Evolutionary conservation across 2,113 vertebrate genomes (phyloP).

Genomic region (Andinoacara biseriatus): DNA sequence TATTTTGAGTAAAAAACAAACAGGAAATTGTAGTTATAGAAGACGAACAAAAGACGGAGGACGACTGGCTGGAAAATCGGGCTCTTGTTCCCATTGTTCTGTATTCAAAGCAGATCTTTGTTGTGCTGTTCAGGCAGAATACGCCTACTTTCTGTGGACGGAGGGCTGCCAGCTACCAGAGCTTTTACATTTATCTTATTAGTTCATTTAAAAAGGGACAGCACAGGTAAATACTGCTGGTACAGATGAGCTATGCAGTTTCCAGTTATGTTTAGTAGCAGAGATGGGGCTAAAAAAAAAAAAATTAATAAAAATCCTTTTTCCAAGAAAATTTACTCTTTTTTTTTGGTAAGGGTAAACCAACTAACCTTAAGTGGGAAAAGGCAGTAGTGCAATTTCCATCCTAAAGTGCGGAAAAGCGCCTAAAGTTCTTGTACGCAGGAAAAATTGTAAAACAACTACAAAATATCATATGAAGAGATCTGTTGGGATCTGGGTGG

Average conservation of each 20-base stretch:
- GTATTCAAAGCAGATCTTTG: conserved; percentile 48
- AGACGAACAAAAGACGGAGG: neutral
- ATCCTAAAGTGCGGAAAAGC: no score
- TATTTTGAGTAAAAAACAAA: neutral
- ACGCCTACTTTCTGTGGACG: conserved; percentile 10
- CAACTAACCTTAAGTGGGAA: no score
- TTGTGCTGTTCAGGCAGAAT: conserved; percentile 21
- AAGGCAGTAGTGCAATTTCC: no score
- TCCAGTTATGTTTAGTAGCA: no score
- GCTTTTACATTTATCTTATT: neutral
- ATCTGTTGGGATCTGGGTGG: neutral
- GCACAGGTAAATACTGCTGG: neutral
- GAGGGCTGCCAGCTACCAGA: neutral
- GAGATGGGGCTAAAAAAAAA: no score
- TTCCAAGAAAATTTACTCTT: no score
- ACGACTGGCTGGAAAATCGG: neutral
- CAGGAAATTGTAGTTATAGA: neutral
- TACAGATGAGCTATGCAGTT: no score
- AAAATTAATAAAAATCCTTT: no score
- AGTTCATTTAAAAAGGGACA: neutral
- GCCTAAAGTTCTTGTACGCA: neutral
- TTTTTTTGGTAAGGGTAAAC: no score
- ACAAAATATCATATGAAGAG: neutral
- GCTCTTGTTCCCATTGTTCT: conserved; percentile 53
- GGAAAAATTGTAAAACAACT: neutral